phyloP scores from a whole-genome alignment of 2,797 vertebrate genomes.

The Peromyscus aztecus region DNA sequence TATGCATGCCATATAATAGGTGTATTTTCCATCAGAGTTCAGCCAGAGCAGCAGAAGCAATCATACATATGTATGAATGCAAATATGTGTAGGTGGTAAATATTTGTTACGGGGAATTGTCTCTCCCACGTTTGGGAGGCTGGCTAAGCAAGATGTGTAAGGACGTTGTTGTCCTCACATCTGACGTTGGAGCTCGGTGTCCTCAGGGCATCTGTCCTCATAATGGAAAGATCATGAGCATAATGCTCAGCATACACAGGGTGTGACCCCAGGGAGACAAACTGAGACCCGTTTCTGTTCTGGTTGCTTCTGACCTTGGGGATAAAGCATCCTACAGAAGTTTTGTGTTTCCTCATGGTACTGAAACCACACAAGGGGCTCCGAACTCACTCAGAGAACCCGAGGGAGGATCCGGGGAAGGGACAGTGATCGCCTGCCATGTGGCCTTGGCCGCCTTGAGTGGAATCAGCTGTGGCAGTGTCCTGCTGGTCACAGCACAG shows the following conservation, averaged over 20 bases:
- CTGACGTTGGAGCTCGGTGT: not conserved
- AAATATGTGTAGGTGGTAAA: not conserved
- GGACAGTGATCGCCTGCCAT: not conserved
- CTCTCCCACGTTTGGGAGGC: not conserved
- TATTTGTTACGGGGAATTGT: conserved; percentile 1
- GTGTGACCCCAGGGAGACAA: not conserved
- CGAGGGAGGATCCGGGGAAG: not conserved
- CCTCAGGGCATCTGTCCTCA: not conserved
- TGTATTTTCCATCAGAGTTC: not conserved
- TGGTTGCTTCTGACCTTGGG: not conserved
- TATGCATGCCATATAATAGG: not conserved
- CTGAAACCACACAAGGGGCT: not conserved
- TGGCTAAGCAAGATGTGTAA: not conserved
- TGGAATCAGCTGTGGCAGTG: not conserved
- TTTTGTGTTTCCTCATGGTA: not conserved
- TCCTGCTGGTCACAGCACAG: not conserved
- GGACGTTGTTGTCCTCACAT: not conserved
- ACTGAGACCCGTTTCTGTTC: not conserved
- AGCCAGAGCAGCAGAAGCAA: conserved; percentile 22
- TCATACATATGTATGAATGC: not conserved
- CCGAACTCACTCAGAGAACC: conserved; percentile 7
- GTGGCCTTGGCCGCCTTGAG: not conserved
- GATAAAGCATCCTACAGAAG: not conserved
- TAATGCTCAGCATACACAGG: not conserved
- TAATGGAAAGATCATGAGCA: not conserved